Conservation (phyloP, 2,888 invertebrate genomes). For the Ornithoptera alexandrae region DNA sequence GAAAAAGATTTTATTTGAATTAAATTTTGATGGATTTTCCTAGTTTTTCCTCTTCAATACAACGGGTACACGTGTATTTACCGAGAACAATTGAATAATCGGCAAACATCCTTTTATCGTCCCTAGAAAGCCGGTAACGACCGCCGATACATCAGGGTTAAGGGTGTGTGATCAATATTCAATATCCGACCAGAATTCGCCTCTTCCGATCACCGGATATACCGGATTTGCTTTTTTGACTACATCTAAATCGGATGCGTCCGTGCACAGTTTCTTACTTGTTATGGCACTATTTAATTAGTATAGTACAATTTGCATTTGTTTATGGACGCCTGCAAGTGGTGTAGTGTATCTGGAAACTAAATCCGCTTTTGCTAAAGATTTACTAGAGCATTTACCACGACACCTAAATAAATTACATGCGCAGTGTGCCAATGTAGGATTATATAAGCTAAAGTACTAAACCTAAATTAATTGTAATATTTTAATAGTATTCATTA, state of each 20-base stretch:
- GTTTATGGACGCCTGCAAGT: conserved; percentile 23
- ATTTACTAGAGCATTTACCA: conserved; percentile 32
- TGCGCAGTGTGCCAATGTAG: conserved; percentile 22
- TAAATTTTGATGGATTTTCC: background rate
- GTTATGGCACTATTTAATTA: conserved; percentile 31
- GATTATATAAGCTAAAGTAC: conserved; percentile 23
- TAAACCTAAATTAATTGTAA: conserved; percentile 11
- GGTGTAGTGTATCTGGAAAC: conserved; percentile 17
- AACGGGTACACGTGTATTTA: conserved; percentile 35
- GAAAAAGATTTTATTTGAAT: background rate
- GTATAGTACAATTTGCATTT: conserved; percentile 27
- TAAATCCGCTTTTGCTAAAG: conserved; percentile 27
- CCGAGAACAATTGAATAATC: conserved; percentile 64
- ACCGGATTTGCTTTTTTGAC: conserved; percentile 42
- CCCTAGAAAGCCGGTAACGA: conserved; percentile 61
- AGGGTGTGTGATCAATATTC: conserved; percentile 78
- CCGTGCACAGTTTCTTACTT: conserved; percentile 29
- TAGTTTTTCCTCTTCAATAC: background rate
- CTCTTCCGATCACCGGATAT: conserved; percentile 74
- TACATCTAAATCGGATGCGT: conserved; percentile 55
- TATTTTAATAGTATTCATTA: background rate
- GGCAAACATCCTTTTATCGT: conserved; percentile 63
- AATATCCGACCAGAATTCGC: conserved; percentile 77
- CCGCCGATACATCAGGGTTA: conserved; percentile 73
- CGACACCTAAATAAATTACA: conserved; percentile 32